Base-by-base conservation (phyloP, 64 coral and sea anemone genomes). In the Pachyseris speciosa region DNA sequence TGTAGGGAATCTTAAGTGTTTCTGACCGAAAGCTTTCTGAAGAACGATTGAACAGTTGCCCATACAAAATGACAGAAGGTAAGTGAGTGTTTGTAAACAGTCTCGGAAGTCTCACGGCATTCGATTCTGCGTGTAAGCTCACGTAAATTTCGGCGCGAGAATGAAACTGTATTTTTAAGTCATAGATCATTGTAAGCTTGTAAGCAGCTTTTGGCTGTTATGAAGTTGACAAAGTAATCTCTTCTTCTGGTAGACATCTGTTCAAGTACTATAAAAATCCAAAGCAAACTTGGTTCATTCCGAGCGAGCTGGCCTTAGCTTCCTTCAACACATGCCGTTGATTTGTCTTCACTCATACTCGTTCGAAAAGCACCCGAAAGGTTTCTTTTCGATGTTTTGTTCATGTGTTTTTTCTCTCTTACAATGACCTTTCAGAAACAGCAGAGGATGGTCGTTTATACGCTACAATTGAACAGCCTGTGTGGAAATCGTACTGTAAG, bases 401-500 rank as follows among this genome's bases (percentile, higher is more conserved):
- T 61, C 8, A 59, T 40, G 22, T 12, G 2, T 29, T 48, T 30
- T 75, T 49, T 24, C 24, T 47, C 25, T 76, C 17, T 31, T 25
- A 11, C 19, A 39, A 61, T 5, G 22, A 17, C 15, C 8, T 71
- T 81, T 81, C 34, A 81, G 77, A 81, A 41, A 10, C 16, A 36
- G 75, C 65, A 64, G 80, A 60, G 24, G 79, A 84, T 43, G 89
- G 89, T 72, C 77, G 89, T 8, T 51, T 84, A 19, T 92, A 92
- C 67, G 89, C 84, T 40, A 92, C 89, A 5, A 65, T 92, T 16
- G 89, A 84, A 47, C 51, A 84, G 30, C 79, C 89, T 6, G 41
- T 74, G 4, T 92, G 89, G 89, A 92, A 92, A 26, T 92, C 89
- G 5, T 92, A 92, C n/a, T 55, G 89, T 92, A 75, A 92, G 89